phyloP scores from a whole-genome alignment of 1,140 invertebrate species.

The Zaprionus capensis region DNA sequence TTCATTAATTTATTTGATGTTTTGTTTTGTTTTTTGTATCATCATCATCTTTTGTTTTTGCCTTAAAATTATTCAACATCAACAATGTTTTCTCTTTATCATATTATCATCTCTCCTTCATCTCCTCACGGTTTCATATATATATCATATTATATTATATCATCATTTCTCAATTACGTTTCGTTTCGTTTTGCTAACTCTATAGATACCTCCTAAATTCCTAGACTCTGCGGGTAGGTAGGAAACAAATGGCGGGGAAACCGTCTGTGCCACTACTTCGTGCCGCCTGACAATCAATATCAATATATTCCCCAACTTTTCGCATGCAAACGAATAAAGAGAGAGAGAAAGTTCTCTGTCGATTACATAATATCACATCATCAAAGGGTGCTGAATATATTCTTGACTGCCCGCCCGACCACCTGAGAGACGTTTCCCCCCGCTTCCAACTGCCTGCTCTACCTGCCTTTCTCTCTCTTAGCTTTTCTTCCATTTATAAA shows the following conservation, averaged over 20 bases:
- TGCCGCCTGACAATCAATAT: conserved; percentile 14
- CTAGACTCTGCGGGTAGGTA: conserved; percentile 12
- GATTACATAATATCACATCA: conserved; percentile 66
- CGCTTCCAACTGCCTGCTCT: neutral
- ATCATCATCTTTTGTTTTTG: conserved; percentile 35
- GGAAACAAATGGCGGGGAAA: neutral
- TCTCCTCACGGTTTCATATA: conserved; percentile 13
- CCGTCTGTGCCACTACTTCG: neutral
- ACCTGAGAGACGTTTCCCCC: neutral
- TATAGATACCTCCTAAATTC: conserved; percentile 13
- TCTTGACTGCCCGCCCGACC: conserved; percentile 10
- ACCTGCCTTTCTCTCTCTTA: neutral
- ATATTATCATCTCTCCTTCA: conserved; percentile 12
- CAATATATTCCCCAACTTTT: conserved; percentile 23
- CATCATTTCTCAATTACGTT: conserved; percentile 30
- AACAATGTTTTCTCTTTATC: conserved; percentile 72
- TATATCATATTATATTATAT: conserved; percentile 19
- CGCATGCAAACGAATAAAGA: conserved; percentile 14
- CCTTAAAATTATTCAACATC: conserved; percentile 81
- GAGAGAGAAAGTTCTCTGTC: conserved; percentile 36
- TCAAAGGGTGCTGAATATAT: conserved; percentile 47
- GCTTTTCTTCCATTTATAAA: conserved; percentile 15
- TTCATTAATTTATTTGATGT: conserved; percentile 67
- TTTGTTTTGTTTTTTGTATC: conserved; percentile 22
- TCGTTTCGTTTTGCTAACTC: conserved; percentile 41